Conservation (phyloP, 2,113 vertebrate species). For the Cromileptes altivelis region DNA sequence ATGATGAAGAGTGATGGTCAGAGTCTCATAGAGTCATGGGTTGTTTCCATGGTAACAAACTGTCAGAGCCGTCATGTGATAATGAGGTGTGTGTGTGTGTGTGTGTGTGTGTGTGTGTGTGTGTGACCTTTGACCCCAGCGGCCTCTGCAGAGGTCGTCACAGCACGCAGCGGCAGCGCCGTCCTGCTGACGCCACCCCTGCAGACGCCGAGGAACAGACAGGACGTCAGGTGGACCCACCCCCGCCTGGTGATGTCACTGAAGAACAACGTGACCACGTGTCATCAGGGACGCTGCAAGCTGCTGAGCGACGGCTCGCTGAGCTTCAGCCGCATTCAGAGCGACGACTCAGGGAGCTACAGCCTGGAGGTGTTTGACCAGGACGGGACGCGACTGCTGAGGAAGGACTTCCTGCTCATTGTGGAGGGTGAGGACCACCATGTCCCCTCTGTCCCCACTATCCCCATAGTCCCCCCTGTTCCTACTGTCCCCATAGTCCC, state of each 20-base stretch:
- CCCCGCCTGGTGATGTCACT: not conserved
- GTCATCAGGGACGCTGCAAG: constrained; percentile 26
- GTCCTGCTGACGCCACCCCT: not conserved
- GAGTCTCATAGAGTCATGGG: not conserved
- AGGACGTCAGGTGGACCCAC: constrained; percentile 47
- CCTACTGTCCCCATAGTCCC: too few relatives aligned
- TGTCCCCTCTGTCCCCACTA: too few relatives aligned
- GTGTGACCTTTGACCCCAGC: constrained; percentile 43
- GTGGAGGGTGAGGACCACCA: constrained; percentile 29
- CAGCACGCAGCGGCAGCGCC: fast-evolving
- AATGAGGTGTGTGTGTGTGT: too few relatives aligned
- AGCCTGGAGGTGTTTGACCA: constrained; percentile 28
- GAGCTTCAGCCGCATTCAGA: not conserved
- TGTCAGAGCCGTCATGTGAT: not conserved
- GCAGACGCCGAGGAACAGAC: fast-evolving
- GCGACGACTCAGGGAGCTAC: constrained; percentile 46
- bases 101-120: not conserved
- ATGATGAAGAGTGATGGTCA: constrained; percentile 25
- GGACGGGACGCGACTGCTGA: fast-evolving
- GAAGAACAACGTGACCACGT: fast-evolving
- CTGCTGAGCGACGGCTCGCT: constrained; percentile 30
- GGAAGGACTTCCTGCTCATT: not conserved
- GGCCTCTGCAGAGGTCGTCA: not conserved
- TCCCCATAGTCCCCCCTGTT: too few relatives aligned
- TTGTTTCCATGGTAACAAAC: not conserved